Evolutionary conservation across 2,888 invertebrate species (phyloP).

Genomic region (Lasioglossum oenotherae): DNA sequence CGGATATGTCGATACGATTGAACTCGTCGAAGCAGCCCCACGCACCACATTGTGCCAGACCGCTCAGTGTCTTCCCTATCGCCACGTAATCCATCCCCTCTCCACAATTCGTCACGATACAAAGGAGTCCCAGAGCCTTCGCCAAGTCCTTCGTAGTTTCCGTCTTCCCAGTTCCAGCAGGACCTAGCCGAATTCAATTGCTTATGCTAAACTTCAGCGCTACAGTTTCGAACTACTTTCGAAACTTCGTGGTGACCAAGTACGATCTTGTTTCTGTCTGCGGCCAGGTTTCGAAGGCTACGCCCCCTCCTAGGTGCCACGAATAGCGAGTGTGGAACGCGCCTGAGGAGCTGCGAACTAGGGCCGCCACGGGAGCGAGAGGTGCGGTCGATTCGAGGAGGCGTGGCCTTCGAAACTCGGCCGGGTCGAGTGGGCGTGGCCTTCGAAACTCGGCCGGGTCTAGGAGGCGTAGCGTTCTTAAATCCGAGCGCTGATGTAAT

Average conservation of each 20-base stretch:
- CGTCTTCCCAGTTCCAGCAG: constrained; percentile 94
- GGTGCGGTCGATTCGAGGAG: too few species aligned
- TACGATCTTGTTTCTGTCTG: neutral
- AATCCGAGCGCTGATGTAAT: too few species aligned
- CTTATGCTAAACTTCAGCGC: neutral
- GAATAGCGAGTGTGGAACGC: too few species aligned
- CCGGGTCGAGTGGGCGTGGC: too few species aligned
- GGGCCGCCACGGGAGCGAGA: too few species aligned
- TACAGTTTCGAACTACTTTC: neutral
- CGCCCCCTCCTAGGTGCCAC: too few species aligned
- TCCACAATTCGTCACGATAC: constrained; percentile 96
- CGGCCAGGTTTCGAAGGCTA: too few species aligned
- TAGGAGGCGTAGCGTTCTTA: too few species aligned
- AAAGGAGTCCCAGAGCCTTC: constrained; percentile 93
- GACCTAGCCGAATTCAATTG: constrained; percentile 84
- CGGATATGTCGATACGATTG: constrained; percentile 96
- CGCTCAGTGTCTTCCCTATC: constrained; percentile 90
- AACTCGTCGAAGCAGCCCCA: constrained; percentile 99
- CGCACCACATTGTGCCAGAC: constrained; percentile 94
- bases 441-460: too few species aligned
- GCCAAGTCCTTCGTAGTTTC: constrained; percentile 97
- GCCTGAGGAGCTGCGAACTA: too few species aligned
- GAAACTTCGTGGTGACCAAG: neutral
- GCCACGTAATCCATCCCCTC: constrained; percentile 97
- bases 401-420: too few species aligned